Evolutionary conservation across 1,140 invertebrate species (phyloP).

Genomic region (Amyelois transitella): DNA sequence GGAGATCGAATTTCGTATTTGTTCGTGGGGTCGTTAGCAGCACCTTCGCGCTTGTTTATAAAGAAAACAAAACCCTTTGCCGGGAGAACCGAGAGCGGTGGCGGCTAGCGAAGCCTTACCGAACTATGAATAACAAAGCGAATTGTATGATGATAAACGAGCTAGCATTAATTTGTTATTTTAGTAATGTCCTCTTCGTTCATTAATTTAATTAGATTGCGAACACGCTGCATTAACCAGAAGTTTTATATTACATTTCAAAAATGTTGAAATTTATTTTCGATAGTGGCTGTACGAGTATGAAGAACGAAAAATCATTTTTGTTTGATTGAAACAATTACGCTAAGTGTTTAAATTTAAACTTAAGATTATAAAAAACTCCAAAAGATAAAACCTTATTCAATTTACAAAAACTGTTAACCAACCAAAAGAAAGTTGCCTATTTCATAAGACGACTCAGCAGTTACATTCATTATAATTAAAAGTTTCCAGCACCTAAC

Average conservation of each 20-base stretch:
- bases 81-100: slow-evolving; percentile 24
- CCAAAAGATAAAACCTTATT: not conserved
- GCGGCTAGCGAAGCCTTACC: slow-evolving; percentile 32
- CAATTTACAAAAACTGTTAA: not conserved
- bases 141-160: slow-evolving; percentile 18
- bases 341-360: no score
- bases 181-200: not conserved
- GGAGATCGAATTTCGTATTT: slow-evolving; percentile 73
- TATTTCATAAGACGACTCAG: not conserved
- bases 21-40: slow-evolving; percentile 68
- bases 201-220: not conserved
- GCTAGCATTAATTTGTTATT: not conserved
- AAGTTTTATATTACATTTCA: no score
- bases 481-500: not conserved
- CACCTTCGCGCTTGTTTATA: slow-evolving; percentile 68
- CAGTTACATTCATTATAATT: not conserved
- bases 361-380: no score
- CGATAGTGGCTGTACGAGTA: no score
- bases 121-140: slow-evolving; percentile 33
- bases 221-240: no score
- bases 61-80: slow-evolving; percentile 69
- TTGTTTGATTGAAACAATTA: no score
- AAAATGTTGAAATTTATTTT: no score
- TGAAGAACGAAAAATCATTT: no score
- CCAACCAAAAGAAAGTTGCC: no score